A percentile compares a stretch with the other conserved stretches of the same genome.
Conservation (phyloP, 2,113 vertebrate genomes). For the Xenopus borealis region DNA sequence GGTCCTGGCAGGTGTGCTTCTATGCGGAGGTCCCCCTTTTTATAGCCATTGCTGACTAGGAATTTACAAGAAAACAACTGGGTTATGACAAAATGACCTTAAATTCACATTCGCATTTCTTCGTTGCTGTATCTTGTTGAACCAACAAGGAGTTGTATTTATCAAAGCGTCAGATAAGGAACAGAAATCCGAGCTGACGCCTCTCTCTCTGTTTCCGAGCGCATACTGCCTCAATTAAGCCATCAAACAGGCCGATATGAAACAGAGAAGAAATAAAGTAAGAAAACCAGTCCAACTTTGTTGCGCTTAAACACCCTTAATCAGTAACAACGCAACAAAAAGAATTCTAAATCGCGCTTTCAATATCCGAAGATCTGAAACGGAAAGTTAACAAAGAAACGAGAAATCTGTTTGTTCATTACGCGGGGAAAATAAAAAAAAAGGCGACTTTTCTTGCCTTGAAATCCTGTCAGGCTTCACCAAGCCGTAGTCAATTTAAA, state of each 20-base stretch:
- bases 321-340: slow-evolving; percentile 65
- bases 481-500: slow-evolving; percentile 82
- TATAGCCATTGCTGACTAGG: no score
- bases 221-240: slow-evolving; percentile 35
- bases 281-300: slow-evolving; percentile 53
- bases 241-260: slow-evolving; percentile 23
- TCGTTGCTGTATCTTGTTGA: neutral
- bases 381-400: slow-evolving; percentile 72
- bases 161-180: slow-evolving; percentile 35
- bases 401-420: slow-evolving; percentile 85
- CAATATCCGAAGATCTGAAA: slow-evolving; percentile 71
- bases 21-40: no score
- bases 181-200: neutral
- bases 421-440: slow-evolving; percentile 69
- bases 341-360: slow-evolving; percentile 69
- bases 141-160: neutral
- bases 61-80: no score
- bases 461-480: slow-evolving; percentile 85
- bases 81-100: slow-evolving; percentile 6
- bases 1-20: no score
- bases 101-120: slow-evolving; percentile 7
- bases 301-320: slow-evolving; percentile 63
- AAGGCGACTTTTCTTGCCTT: slow-evolving; percentile 66
- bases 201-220: slow-evolving; percentile 2
- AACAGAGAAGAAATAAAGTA: slow-evolving; percentile 8